Conservation (phyloP, 2,113 vertebrate species). For the Myanophis thanlyinensis region DNA sequence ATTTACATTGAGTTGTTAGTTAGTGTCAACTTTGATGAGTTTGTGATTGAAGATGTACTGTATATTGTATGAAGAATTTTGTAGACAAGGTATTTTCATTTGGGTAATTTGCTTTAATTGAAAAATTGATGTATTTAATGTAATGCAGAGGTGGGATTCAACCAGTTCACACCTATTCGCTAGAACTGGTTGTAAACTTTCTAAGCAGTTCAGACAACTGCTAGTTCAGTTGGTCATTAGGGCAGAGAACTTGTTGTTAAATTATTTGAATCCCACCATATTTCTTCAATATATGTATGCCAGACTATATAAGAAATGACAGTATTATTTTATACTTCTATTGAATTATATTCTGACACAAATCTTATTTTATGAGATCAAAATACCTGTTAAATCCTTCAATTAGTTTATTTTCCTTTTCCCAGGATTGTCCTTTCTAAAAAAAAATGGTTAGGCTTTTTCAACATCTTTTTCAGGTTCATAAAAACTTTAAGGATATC, state of each 20-base stretch:
- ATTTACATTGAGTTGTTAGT: not conserved
- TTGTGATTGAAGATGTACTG: not conserved
- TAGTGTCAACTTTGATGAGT: not conserved
- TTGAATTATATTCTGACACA: not conserved
- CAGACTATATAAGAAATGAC: slow-evolving; percentile 29
- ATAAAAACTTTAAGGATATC: slow-evolving; percentile 4
- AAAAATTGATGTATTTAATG: not conserved
- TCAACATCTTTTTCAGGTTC: not conserved
- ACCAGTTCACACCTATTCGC: too few relatives aligned
- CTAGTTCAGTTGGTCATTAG: too few relatives aligned
- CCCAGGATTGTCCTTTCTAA: not conserved
- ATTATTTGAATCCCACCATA: too few relatives aligned
- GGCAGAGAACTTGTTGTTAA: too few relatives aligned
- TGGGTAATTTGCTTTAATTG: not conserved
- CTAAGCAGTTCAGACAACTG: too few relatives aligned
- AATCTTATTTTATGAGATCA: not conserved
- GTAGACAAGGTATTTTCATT: not conserved
- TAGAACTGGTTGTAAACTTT: too few relatives aligned
- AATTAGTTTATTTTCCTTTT: slow-evolving; percentile 23
- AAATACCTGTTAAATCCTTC: slow-evolving; percentile 22
- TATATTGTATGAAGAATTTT: not conserved
- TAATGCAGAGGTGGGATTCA: too few relatives aligned
- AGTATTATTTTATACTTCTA: slow-evolving; percentile 19
- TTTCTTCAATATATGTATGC: slow-evolving; percentile 13
- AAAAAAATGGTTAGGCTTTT: not conserved